A percentile compares a stretch with the other conserved stretches of the same genome.
Conservation (phyloP, 2,113 vertebrate genomes). For the Agelaius phoeniceus region DNA sequence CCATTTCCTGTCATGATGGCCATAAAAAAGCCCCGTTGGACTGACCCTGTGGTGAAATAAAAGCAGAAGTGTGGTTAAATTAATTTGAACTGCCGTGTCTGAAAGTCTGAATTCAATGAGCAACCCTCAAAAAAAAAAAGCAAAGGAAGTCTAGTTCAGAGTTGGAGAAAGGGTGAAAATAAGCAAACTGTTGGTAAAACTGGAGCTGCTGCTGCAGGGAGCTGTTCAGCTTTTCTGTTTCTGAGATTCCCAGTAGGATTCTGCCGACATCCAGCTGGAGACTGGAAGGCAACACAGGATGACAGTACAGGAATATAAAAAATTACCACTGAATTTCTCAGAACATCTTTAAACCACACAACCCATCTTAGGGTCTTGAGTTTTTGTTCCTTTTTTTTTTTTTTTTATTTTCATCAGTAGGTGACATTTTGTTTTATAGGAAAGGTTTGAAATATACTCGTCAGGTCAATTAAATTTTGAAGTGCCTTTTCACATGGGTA, state of each 20-base stretch:
- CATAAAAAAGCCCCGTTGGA: neutral
- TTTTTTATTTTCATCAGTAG: neutral
- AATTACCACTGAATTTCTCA: neutral
- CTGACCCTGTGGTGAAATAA: neutral
- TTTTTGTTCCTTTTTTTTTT: neutral
- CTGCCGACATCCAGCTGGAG: neutral
- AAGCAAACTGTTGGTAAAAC: neutral
- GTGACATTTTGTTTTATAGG: neutral
- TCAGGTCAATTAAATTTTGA: neutral
- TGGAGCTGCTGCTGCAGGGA: neutral
- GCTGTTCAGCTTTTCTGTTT: neutral
- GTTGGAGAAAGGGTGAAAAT: neutral
- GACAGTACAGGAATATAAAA: constrained; percentile 36
- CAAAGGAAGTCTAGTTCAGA: neutral
- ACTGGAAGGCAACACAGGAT: neutral
- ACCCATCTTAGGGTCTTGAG: neutral
- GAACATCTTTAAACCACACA: neutral
- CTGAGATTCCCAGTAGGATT: constrained; percentile 19
- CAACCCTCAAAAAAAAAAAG: neutral
- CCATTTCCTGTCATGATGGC: neutral
- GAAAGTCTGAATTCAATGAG: neutral
- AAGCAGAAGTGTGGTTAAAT: neutral
- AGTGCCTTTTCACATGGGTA: neutral
- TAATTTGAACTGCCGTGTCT: neutral
- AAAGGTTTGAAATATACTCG: neutral